These are phyloP conservation scores for Xyrauchen texanus DNA, from an alignment of 2,113 vertebrate genomes.

Conservation along the genomic window DNA sequence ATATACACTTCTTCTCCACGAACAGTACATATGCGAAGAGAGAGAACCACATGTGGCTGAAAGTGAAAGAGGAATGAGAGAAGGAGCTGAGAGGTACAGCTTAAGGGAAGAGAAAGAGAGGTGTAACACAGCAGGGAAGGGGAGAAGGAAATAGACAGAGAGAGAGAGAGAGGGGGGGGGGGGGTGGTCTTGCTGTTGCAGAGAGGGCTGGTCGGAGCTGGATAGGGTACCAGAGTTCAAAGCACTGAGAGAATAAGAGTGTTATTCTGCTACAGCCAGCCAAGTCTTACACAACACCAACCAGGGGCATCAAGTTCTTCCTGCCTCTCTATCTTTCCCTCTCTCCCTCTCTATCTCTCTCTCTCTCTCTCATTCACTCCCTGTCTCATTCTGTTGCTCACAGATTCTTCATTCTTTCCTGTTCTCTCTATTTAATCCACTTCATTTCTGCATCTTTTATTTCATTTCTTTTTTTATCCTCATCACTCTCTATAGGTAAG, in stretches of 20 bases:
- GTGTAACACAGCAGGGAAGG: slow-evolving; percentile 30
- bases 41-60: background rate
- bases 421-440: background rate
- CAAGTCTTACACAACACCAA: slow-evolving; percentile 50
- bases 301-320: slow-evolving; percentile 28
- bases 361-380: background rate
- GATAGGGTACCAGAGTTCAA: slow-evolving; percentile 49
- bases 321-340: slow-evolving; percentile 15
- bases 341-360: background rate
- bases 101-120: slow-evolving; percentile 19
- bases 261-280: slow-evolving; percentile 38
- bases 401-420: slow-evolving; percentile 6
- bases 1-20: slow-evolving; percentile 83
- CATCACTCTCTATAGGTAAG: background rate
- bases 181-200: slow-evolving; percentile 27
- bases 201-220: slow-evolving; percentile 37
- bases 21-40: background rate
- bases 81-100: background rate
- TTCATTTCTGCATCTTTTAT: background rate
- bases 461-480: background rate
- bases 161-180: slow-evolving; percentile 1
- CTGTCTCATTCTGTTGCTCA: background rate
- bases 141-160: background rate
- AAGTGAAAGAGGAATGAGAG: background rate
- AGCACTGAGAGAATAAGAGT: slow-evolving; percentile 47